phyloP scores from a whole-genome alignment of 2,113 vertebrate species.

The Ictalurus furcatus region DNA sequence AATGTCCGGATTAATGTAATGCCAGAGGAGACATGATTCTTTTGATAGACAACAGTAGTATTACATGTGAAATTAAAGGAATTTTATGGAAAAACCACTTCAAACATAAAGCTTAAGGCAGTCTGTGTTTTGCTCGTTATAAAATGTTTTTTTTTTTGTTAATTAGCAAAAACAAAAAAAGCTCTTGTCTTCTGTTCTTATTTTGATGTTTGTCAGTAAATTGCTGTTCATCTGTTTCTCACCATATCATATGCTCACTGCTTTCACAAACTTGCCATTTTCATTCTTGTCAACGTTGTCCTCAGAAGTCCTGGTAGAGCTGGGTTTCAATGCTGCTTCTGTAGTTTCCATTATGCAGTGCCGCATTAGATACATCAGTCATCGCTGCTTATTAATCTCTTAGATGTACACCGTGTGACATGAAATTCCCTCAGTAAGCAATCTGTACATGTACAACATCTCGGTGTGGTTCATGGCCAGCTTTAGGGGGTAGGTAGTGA shows the following conservation, averaged over 20 bases:
- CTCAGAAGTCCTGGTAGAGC: slow-evolving; percentile 5
- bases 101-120: slow-evolving; percentile 65
- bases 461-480: slow-evolving; percentile 28
- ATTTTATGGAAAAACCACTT: slow-evolving; percentile 65
- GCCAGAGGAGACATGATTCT: not conserved
- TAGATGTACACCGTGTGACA: slow-evolving; percentile 49
- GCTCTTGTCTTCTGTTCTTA: slow-evolving; percentile 61
- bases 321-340: slow-evolving; percentile 15
- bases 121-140: slow-evolving; percentile 61
- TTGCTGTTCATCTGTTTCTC: slow-evolving; percentile 63
- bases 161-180: slow-evolving; percentile 5
- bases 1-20: not conserved
- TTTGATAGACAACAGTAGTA: not conserved
- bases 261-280: slow-evolving; percentile 46
- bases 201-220: slow-evolving; percentile 68
- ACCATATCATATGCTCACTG: slow-evolving; percentile 46
- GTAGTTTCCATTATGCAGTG: slow-evolving; percentile 26
- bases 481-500: slow-evolving; percentile 17
- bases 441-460: slow-evolving; percentile 13
- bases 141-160: slow-evolving; percentile 27
- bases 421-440: not conserved
- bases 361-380: slow-evolving; percentile 9
- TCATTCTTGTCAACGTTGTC: slow-evolving; percentile 26
- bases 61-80: slow-evolving; percentile 40
- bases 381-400: slow-evolving; percentile 19